A percentile compares a stretch with the other conserved stretches of the same genome.
These are phyloP conservation scores for Cancer borealis DNA, from an alignment of 2,888 invertebrate species.

Conservation along the genomic window DNA sequence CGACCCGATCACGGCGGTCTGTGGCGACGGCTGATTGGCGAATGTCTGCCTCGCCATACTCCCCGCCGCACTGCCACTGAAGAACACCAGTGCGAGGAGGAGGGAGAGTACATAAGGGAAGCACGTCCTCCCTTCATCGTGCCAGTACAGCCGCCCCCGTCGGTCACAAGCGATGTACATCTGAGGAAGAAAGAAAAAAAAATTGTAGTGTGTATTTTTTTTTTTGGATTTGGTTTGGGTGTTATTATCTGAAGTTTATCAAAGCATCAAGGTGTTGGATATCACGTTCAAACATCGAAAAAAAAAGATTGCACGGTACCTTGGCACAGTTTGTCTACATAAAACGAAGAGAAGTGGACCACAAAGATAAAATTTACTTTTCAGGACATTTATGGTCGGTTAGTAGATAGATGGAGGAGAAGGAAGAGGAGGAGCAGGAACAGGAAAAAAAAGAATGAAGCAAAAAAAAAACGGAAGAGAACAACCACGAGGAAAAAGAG, in stretches of 20 bases:
- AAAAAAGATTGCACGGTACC: neutral
- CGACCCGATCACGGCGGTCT: constrained; percentile 76
- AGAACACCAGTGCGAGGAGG: constrained; percentile 27
- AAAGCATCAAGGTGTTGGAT: neutral
- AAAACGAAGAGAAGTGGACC: constrained; percentile 2
- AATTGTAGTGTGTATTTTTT: neutral
- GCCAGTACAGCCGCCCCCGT: neutral
- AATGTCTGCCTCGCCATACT: constrained; percentile 60
- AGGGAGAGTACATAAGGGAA: neutral
- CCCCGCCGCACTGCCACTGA: constrained; percentile 76
- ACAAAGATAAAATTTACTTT: constrained; percentile 6
- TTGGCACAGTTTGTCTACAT: constrained; percentile 27
- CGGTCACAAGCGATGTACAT: neutral
- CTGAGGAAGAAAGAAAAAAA: neutral
- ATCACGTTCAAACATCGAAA: neutral
- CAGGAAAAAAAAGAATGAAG: neutral
- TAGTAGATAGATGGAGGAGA: constrained; percentile 7
- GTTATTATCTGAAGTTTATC: neutral
- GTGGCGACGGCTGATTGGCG: constrained; percentile 76
- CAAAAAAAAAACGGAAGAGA: constrained; percentile 2
- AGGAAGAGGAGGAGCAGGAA: constrained; percentile 20
- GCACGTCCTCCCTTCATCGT: neutral
- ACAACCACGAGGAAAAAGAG: neutral
- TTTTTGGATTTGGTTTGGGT: neutral
- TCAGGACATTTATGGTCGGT: neutral